These are phyloP conservation scores for Channa maculata DNA, from an alignment of 2,113 vertebrate species.

Conservation along the genomic window DNA sequence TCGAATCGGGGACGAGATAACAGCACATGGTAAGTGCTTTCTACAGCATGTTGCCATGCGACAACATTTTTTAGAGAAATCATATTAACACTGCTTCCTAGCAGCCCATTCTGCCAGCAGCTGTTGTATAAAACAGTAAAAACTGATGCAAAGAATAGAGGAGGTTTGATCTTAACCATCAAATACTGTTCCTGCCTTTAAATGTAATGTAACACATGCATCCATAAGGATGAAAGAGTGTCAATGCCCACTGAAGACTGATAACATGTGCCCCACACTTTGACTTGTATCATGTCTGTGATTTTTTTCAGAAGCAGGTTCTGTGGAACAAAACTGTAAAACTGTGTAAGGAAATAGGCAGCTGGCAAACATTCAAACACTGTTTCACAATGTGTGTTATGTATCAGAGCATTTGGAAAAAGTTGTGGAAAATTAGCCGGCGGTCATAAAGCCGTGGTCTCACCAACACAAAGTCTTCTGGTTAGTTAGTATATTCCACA, in stretches of 20 bases:
- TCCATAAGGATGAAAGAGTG: background rate
- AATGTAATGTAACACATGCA: background rate
- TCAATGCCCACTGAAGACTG: background rate
- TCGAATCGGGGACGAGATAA: too few species aligned
- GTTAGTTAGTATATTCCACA: background rate
- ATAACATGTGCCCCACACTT: conserved; percentile 37
- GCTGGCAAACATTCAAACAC: conserved; percentile 7
- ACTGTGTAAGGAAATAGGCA: background rate
- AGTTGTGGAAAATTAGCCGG: conserved; percentile 8
- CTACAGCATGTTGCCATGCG: too few species aligned
- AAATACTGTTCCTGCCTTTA: conserved; percentile 8
- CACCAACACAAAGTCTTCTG: background rate
- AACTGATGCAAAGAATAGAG: background rate
- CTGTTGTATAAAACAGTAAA: background rate
- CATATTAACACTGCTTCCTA: background rate
- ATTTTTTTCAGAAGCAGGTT: conserved; percentile 15
- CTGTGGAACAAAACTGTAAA: conserved; percentile 17
- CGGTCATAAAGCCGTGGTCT: background rate
- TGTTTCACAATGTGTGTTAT: conserved; percentile 11
- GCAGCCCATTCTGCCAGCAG: background rate
- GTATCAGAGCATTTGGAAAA: background rate
- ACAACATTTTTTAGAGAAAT: too few species aligned
- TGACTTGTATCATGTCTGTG: background rate
- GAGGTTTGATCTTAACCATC: conserved; percentile 27
- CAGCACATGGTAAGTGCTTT: too few species aligned